A percentile compares a stretch with the other conserved stretches of the same genome.
Evolutionary conservation across 37 sponge, comb jelly and placozoan genomes (phyloP).

Genomic region (Chondrilla cf. caribensis): DNA sequence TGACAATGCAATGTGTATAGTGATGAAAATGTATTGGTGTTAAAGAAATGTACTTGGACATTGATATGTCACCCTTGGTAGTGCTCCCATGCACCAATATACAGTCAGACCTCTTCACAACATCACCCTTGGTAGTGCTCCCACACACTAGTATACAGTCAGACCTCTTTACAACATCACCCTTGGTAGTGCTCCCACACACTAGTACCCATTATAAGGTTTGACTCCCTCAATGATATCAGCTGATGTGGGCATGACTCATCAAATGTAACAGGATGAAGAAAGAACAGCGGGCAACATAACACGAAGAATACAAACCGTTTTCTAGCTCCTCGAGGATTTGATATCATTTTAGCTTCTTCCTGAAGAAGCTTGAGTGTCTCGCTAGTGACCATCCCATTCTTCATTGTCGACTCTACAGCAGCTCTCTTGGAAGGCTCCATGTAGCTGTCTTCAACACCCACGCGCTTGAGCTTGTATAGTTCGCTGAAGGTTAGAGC

Average conservation of each 20-base stretch:
- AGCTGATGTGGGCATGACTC: too few species aligned
- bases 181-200: too few species aligned
- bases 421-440: not conserved
- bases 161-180: too few species aligned
- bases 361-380: constrained; percentile 11
- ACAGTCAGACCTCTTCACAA: too few species aligned
- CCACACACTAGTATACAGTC: too few species aligned
- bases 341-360: not conserved
- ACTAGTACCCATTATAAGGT: too few species aligned
- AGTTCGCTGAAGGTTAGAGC: constrained; percentile 13
- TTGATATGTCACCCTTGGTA: too few species aligned
- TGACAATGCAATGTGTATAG: too few species aligned
- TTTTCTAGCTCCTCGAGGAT: constrained; percentile 1
- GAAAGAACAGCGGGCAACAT: not conserved
- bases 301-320: not conserved
- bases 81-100: too few species aligned
- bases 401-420: not conserved
- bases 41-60: not conserved
- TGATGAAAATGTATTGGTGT: not conserved
- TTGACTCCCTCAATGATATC: too few species aligned
- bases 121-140: too few species aligned
- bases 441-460: constrained; percentile 8
- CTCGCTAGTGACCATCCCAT: not conserved
- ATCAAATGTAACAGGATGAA: too few species aligned
- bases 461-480: not conserved